These are phyloP conservation scores for Eclectus roratus DNA, from an alignment of 2,113 vertebrate species.

Conservation along the genomic window DNA sequence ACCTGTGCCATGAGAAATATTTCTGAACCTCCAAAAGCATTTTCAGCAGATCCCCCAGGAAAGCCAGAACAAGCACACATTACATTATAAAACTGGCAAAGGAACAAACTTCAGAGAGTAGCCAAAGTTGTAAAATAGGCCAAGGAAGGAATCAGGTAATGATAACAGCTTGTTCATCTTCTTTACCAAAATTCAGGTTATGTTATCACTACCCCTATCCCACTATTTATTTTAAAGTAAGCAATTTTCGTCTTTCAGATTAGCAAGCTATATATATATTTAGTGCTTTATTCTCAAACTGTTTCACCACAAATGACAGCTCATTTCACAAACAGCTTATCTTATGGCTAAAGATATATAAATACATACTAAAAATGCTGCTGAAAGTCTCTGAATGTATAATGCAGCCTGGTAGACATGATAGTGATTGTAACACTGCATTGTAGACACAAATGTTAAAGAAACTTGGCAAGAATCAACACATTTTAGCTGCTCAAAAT, in stretches of 20 bases:
- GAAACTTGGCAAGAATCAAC: conserved; percentile 61
- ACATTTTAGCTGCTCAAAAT: conserved; percentile 61
- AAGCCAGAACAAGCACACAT: background rate
- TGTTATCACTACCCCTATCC: background rate
- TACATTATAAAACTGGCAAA: background rate
- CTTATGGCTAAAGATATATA: conserved; percentile 69
- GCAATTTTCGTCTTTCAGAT: conserved; percentile 37
- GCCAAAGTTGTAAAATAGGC: conserved; percentile 15
- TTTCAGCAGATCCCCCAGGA: background rate
- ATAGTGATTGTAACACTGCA: conserved; percentile 63
- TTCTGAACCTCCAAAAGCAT: background rate
- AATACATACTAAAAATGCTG: conserved; percentile 66
- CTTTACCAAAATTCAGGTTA: conserved; percentile 20
- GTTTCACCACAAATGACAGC: conserved; percentile 65
- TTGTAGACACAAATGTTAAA: conserved; percentile 65
- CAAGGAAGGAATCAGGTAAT: background rate
- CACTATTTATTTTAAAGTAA: background rate
- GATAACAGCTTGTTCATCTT: background rate
- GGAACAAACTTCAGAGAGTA: background rate
- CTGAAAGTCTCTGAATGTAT: conserved; percentile 59
- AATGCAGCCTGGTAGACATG: conserved; percentile 60
- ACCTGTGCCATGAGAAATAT: background rate
- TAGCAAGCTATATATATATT: conserved; percentile 52
- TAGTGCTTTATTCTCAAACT: conserved; percentile 56
- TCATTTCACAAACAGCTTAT: conserved; percentile 68